Evolutionary conservation across 2,797 vertebrate species (phyloP), one percentile per base, ranked within the genome.

Genomic region (Eremophila alpestris): DNA sequence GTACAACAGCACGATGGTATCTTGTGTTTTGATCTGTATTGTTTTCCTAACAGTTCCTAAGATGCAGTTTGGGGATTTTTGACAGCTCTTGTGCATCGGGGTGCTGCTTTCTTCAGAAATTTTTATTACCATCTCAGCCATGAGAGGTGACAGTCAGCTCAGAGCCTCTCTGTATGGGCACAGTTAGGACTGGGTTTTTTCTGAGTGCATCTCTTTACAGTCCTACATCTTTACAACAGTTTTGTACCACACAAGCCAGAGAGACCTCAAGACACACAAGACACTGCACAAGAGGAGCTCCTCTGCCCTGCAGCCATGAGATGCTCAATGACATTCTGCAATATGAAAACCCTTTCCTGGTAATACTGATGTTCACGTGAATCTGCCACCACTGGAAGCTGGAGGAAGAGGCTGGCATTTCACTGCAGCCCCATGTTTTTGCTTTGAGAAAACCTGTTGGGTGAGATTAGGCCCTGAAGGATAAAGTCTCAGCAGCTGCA

Each of bases 211-310:
- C 62, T 26, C 34, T 83, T 92, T 10, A 46, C 8, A 40, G 0
- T 51, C 55, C 49, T 40, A 19, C 34, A 56, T 11, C 83, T 86
- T 12, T 56, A 23, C 24, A 59, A 74, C 16, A 43, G 5, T 62
- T 74, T 52, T 45, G 11, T 77, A 20, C 68, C 22, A 23, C 1
- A 10, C 30, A 59, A 73, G n/a, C 27, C 6, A 2, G 51, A 55
- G 34, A 48, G 7, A 69, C 30, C 40, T 62, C 0, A 0, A 55
- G 54, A 41, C 40, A 43, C 24, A 29, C 0, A 7, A 52, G 56
- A 43, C 27, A 18, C 10, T 5, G 21, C 17, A 43, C 7, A 40
- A 87, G 16, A 70, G 48, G 20, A 36, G 15, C 21, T 14, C 41
- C 18, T 83, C 48, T 36, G 17, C 38, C 48, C 32, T 65, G 30